Percentiles rank a stretch among this genome's conserved stretches.
These are phyloP conservation scores for Oryzias melastigma DNA, from an alignment of 2,113 vertebrate genomes.

Conservation along the genomic window DNA sequence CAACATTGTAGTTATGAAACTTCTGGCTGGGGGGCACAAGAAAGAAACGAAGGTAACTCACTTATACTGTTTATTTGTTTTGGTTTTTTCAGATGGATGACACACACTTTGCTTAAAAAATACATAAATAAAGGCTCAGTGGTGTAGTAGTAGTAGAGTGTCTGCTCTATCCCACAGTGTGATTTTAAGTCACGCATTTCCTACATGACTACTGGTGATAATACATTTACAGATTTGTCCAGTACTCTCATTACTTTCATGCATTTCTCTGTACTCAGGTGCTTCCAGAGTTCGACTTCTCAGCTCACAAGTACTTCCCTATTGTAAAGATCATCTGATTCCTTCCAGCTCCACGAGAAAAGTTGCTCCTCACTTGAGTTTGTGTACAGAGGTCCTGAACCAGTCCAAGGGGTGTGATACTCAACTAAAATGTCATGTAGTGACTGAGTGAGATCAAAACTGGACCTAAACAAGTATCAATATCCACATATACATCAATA, in stretches of 20 bases:
- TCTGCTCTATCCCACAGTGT: no score
- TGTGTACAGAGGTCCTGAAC: conserved; percentile 21
- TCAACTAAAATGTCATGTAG: conserved; percentile 3
- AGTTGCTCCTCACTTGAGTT: conserved; percentile 6
- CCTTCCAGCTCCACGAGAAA: neutral
- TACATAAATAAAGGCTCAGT: no score
- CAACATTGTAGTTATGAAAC: conserved; percentile 97
- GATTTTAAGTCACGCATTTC: no score
- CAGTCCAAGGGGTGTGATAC: conserved; percentile 13
- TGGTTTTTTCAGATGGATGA: no score
- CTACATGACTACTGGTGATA: no score
- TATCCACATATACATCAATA: conserved; percentile 16
- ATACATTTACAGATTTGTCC: neutral
- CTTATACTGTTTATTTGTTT: neutral
- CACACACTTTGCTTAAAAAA: no score
- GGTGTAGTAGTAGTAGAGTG: no score
- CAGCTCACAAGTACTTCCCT: conserved; percentile 96
- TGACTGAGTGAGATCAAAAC: conserved; percentile 28
- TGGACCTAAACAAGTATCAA: conserved; percentile 35
- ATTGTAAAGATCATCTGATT: conserved; percentile 94
- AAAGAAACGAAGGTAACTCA: conserved; percentile 92
- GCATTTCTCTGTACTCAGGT: conserved; percentile 71
- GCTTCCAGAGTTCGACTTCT: conserved; percentile 97
- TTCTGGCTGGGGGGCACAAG: conserved; percentile 96
- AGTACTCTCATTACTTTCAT: neutral